A percentile compares a stretch with the other conserved stretches of the same genome.
Conservation (phyloP, 2,797 vertebrate genomes). For the Takifugu rubripes region DNA sequence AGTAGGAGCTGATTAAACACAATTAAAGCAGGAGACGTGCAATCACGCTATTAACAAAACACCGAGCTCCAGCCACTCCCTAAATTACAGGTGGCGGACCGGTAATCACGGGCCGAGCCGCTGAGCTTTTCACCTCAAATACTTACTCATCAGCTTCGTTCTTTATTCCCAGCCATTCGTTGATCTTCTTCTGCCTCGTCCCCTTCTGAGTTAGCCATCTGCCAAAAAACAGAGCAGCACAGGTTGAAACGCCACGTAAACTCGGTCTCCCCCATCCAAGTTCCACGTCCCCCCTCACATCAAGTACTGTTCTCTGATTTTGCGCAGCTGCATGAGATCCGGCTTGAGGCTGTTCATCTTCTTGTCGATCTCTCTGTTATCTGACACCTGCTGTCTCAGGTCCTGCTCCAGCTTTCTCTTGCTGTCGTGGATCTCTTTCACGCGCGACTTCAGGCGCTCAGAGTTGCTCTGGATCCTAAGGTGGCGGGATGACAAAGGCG, state of each 20-base stretch:
- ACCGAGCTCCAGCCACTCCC: background rate
- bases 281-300: constrained; percentile 77
- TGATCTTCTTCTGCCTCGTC: constrained; percentile 94
- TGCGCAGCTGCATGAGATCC: constrained; percentile 95
- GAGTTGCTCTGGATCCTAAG: constrained; percentile 89
- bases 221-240: constrained; percentile 34
- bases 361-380: constrained; percentile 96
- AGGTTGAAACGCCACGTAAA: background rate
- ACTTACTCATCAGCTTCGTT: constrained; percentile 96
- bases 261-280: background rate
- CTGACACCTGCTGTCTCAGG: constrained; percentile 84
- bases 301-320: constrained; percentile 96
- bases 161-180: constrained; percentile 96
- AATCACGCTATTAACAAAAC: background rate
- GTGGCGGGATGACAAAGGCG: background rate
- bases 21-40: constrained; percentile 1
- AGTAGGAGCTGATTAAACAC: constrained; percentile 77
- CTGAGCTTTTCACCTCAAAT: background rate
- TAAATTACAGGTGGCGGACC: constrained; percentile 9
- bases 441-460: constrained; percentile 87
- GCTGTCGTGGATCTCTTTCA: constrained; percentile 91
- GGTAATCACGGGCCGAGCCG: background rate
- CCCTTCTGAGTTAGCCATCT: constrained; percentile 99
- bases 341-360: constrained; percentile 99
- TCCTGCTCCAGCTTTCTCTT: constrained; percentile 91